Evolutionary conservation across 2,888 invertebrate genomes (phyloP), one percentile per base, ranked within the genome.

Genomic region (Hyles lineata): DNA sequence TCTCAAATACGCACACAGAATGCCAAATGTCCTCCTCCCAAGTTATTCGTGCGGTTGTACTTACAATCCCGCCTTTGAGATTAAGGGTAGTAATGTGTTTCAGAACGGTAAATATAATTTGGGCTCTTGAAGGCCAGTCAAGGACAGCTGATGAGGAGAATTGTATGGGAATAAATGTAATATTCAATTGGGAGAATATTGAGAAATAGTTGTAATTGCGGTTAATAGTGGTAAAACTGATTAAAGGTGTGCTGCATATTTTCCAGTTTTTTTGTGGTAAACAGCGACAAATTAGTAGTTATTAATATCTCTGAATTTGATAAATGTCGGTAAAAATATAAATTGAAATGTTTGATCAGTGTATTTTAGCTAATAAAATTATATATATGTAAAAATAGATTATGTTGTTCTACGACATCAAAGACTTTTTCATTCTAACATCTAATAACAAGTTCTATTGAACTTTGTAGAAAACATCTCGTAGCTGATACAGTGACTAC

Each of bases 1-100:
- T 87, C 82, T 73, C 74, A 77, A 74, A 76, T 82, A 90, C 90
- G 90, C 79, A 52, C 32, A 62, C 72, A 76, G 92, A 86, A 92
- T 92, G 86, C 84, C 60, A 84, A 91, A 89, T 89, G 74, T 70
- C 62, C 71, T 71, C 69, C 70, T 71, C 63, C 43, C 50, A 67
- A 67, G 8, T 67, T 67, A 50, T 17, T 2, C 17, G 15, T 67
- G 43, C 67, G 15, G 67, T 50, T 23, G 23, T 15, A 23, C 63
- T 50, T 50, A 23, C 15, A 17, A 50, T 17, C 21, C 23, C 23
- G 17, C 23, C 50, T 43, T 67, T 67, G 11, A 17, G 17, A 17
- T 2, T 17, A 23, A 23, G n/a, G 17, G 50, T 21, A 50, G 17
- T 23, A 5, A 17, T 50, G 21, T 23, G 25, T 67, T 67, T 50